phyloP scores from a whole-genome alignment of 2,113 vertebrate species.

The Vulpes ferrilata region DNA sequence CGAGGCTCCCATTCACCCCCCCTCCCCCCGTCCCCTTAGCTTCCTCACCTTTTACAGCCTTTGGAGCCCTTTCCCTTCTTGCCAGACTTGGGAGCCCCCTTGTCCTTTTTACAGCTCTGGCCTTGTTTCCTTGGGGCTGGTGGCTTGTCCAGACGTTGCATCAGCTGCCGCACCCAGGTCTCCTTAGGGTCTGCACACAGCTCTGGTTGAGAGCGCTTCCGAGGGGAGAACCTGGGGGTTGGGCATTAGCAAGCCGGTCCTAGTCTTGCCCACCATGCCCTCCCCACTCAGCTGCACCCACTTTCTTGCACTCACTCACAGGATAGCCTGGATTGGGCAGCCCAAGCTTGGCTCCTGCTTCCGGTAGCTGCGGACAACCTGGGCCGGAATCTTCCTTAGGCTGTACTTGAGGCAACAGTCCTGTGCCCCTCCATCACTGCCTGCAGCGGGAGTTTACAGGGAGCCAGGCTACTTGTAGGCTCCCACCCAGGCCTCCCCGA shows the following conservation, averaged over 20 bases:
- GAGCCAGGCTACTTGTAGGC: neutral
- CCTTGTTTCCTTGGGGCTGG: neutral
- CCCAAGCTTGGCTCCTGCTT: slow-evolving; percentile 72
- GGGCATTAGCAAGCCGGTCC: neutral
- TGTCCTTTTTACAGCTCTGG: slow-evolving; percentile 59
- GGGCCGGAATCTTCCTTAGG: fast-evolving
- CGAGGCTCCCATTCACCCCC: fast-evolving
- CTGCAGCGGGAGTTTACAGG: slow-evolving; percentile 64
- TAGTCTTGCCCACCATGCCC: neutral
- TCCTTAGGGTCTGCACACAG: slow-evolving; percentile 76
- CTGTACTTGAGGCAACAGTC: slow-evolving; percentile 87
- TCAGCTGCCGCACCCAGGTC: slow-evolving; percentile 74
- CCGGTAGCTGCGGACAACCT: slow-evolving; percentile 63
- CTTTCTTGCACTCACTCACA: slow-evolving; percentile 81
- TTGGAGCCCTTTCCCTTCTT: slow-evolving; percentile 74
- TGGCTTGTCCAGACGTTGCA: slow-evolving; percentile 59
- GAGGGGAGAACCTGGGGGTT: slow-evolving; percentile 70
- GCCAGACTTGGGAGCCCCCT: neutral
- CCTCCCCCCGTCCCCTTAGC: neutral
- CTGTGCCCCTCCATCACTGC: slow-evolving; percentile 71
- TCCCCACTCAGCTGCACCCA: neutral
- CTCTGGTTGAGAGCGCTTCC: slow-evolving; percentile 71
- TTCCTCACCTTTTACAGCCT: slow-evolving; percentile 75
- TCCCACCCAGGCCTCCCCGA: neutral
- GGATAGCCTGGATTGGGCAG: slow-evolving; percentile 74